Base-by-base conservation (phyloP, 2,888 invertebrate species). In the Aplocera efformata region DNA sequence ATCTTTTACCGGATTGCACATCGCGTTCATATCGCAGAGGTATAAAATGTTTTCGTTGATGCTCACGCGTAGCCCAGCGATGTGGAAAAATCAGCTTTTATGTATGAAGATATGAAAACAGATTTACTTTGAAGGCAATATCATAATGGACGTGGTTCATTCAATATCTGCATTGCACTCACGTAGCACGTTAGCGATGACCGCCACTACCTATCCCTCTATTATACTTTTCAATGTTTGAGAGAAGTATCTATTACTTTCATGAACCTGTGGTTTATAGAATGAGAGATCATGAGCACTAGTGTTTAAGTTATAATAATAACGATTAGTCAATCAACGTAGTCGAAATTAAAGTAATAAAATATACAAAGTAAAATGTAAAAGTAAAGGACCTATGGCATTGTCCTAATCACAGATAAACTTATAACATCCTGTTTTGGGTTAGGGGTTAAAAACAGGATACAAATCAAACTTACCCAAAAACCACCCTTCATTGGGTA, bases 71-170 rank as follows among this genome's bases (percentile, higher is more conserved):
- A 58, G 66, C 58, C 64, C 66, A 72, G 56, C 64, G 56, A 60
- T 57, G 51, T 56, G 61, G 67, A 73, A 78, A 81, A 76, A 71
- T 59, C 58, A 53, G 63, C 65, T 70, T 76, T 74, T 72, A 78
- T 72, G 63, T 63, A 65, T 60, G 58, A 60, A 64, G 64, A 67
- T 71, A 72, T 78, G 68, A 79, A 83, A 79, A 82, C 75, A 75
- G 84, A 85, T 84, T 79, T 71, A 78, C 79, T 79, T 75, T 67
- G 72, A 75, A 70, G 70, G 79, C 79, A 88, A 88, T 88, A 79
- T 81, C 82, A 82, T 88, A 86, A 88, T 88, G 88, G 84, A 80
- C 60, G 71, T 67, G 68, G 73, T 71, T 74, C 72, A 70, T 71
- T 68, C 71, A 75, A 69, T 64, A 55, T 67, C 56, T 65, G 74